Conservation (phyloP, 1,140 invertebrate genomes). For the Diorhabda sublineata region DNA sequence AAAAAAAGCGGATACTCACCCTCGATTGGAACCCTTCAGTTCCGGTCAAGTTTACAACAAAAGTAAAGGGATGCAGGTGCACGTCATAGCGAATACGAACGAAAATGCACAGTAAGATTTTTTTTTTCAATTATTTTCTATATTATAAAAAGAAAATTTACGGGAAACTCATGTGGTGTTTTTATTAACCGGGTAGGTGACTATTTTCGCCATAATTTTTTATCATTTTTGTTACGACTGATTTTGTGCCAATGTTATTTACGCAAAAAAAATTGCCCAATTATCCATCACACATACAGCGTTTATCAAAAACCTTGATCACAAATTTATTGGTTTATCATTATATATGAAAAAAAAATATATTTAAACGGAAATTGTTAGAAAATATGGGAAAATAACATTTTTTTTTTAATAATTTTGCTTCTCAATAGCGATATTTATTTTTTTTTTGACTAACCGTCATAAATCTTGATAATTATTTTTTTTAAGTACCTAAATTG, state of each 20-base stretch:
- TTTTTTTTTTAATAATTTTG: too few relatives aligned
- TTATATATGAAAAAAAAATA: too few relatives aligned
- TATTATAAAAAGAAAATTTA: neutral
- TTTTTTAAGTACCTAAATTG: conserved; percentile 16
- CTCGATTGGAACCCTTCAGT: conserved; percentile 77
- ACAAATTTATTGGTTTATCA: too few relatives aligned
- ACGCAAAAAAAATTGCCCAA: neutral
- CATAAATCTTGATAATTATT: neutral
- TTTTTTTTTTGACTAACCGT: too few relatives aligned
- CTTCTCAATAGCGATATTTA: too few relatives aligned
- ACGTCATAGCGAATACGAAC: conserved; percentile 59
- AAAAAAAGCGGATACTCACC: conserved; percentile 51
- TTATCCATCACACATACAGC: too few relatives aligned
- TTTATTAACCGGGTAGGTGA: neutral
- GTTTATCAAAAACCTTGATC: too few relatives aligned
- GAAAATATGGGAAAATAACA: too few relatives aligned
- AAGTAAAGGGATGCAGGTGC: conserved; percentile 82
- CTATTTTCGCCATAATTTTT: neutral
- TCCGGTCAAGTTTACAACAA: conserved; percentile 84
- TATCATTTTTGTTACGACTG: conserved; percentile 10
- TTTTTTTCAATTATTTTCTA: too few relatives aligned
- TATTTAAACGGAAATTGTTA: too few relatives aligned
- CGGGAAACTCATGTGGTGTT: neutral
- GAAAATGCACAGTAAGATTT: conserved; percentile 20
- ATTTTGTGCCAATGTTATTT: conserved; percentile 13